Evolutionary conservation across 2,888 invertebrate genomes (phyloP).

Genomic region (Apomyelois bistriatella): DNA sequence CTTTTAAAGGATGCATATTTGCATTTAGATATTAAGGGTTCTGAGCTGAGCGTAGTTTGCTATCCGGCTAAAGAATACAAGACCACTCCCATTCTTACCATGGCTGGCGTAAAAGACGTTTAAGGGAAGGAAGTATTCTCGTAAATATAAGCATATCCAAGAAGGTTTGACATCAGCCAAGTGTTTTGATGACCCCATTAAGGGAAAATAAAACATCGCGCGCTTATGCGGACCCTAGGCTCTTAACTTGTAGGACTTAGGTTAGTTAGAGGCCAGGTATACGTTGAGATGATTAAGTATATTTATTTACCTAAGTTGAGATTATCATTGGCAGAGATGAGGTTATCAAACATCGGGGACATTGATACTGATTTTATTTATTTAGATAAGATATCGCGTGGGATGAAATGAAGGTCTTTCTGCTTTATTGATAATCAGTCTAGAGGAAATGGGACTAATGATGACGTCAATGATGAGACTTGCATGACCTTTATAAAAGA

Average conservation of each 20-base stretch:
- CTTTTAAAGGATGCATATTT: not conserved
- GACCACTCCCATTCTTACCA: too few relatives aligned
- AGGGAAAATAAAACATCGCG: too few relatives aligned
- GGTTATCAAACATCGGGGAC: not conserved
- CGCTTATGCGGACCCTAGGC: too few relatives aligned
- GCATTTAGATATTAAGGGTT: not conserved
- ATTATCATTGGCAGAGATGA: not conserved
- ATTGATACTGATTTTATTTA: not conserved
- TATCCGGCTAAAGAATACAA: not conserved
- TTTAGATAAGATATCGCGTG: not conserved
- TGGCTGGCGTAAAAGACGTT: too few relatives aligned
- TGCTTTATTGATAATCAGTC: not conserved
- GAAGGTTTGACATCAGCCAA: too few relatives aligned
- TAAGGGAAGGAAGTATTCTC: too few relatives aligned
- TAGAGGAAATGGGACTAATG: not conserved
- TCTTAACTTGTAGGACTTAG: too few relatives aligned
- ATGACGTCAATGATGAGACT: not conserved
- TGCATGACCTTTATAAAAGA: not conserved
- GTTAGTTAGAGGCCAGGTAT: too few relatives aligned
- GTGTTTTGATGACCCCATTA: too few relatives aligned
- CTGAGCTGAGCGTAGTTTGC: not conserved
- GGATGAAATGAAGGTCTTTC: not conserved
- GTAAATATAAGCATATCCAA: too few relatives aligned
- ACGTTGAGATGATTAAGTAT: too few relatives aligned
- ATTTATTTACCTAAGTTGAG: too few relatives aligned